A percentile compares a stretch with the other conserved stretches of the same genome.
phyloP scores from a whole-genome alignment of 2,888 invertebrate genomes.

The Caenorhabditis sinica region DNA sequence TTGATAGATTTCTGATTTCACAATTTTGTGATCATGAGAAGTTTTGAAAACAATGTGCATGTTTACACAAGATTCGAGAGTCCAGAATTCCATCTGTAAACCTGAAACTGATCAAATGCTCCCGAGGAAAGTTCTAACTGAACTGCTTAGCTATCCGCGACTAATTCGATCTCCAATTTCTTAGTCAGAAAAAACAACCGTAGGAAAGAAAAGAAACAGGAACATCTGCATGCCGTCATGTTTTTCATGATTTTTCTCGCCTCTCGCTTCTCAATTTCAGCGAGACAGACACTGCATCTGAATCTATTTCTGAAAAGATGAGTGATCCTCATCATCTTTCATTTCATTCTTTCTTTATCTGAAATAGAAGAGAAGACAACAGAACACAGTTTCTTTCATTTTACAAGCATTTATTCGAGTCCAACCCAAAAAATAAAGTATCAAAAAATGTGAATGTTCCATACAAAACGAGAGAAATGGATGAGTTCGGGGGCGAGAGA shows the following conservation, averaged over 20 bases:
- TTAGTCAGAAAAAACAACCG: conserved; percentile 31
- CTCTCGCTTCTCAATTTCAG: background rate
- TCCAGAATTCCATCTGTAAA: background rate
- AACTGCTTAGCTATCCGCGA: conserved; percentile 16
- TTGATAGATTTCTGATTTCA: conserved; percentile 16
- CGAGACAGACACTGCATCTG: conserved; percentile 1
- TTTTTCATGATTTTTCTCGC: conserved; percentile 26
- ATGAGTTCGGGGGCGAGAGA: conserved; percentile 15
- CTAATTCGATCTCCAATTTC: conserved; percentile 57
- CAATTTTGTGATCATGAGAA: background rate
- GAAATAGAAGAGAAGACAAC: conserved; percentile 1
- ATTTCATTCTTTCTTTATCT: background rate
- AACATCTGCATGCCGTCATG: conserved; percentile 52
- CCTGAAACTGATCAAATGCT: conserved; percentile 22
- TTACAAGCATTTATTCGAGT: conserved; percentile 33
- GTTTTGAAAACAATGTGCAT: conserved; percentile 1
- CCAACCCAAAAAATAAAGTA: conserved; percentile 2
- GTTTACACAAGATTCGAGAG: background rate
- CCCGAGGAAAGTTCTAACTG: background rate
- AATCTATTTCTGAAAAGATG: conserved; percentile 37
- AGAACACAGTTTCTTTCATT: conserved; percentile 6
- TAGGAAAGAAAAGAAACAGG: conserved; percentile 45
- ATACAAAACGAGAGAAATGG: conserved; percentile 23
- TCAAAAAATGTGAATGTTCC: conserved; percentile 28
- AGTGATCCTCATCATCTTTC: background rate